Evolutionary conservation across 2,888 invertebrate genomes (phyloP).

Genomic region (Amiota mariae): DNA sequence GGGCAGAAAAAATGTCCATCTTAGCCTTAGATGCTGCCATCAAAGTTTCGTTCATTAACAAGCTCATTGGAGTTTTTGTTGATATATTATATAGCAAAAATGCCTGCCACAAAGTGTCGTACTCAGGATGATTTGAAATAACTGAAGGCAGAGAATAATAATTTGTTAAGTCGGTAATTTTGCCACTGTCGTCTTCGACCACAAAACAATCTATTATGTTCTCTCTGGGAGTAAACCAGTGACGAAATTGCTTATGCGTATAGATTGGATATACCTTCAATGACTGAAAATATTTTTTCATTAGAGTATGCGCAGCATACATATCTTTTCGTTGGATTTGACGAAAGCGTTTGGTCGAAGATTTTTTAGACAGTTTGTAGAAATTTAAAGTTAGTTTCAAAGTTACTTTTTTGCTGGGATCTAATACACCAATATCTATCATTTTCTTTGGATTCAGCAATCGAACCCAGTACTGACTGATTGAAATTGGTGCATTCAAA

Average conservation of each 20-base stretch:
- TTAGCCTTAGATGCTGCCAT: slow-evolving; percentile 95
- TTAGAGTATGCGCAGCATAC: slow-evolving; percentile 82
- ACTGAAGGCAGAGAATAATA: slow-evolving; percentile 99
- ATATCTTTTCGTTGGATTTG: slow-evolving; percentile 83
- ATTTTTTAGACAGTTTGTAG: slow-evolving; percentile 94
- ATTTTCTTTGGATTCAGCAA: slow-evolving; percentile 98
- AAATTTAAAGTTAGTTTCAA: slow-evolving; percentile 97
- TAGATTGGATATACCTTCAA: slow-evolving; percentile 95
- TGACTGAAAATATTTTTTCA: slow-evolving; percentile 86
- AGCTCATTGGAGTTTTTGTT: slow-evolving; percentile 86
- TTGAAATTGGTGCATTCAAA: slow-evolving; percentile 96
- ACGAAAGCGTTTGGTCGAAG: slow-evolving; percentile 87
- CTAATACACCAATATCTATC: slow-evolving; percentile 97
- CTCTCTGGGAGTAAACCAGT: slow-evolving; percentile 94
- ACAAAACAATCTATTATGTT: slow-evolving; percentile 97
- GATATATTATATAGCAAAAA: slow-evolving; percentile 99
- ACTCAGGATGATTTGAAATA: slow-evolving; percentile 96
- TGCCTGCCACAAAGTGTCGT: slow-evolving; percentile 95
- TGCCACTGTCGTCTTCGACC: slow-evolving; percentile 82
- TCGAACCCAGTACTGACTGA: slow-evolving; percentile 99
- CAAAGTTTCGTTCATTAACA: slow-evolving; percentile 96
- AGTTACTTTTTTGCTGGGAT: slow-evolving; percentile 97
- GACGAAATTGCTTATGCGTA: slow-evolving; percentile 92
- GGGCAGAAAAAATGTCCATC: slow-evolving; percentile 99
- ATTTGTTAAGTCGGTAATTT: slow-evolving; percentile 94